phyloP scores from a whole-genome alignment of 64 coral and sea anemone species.

The Actinia tenebrosa region DNA sequence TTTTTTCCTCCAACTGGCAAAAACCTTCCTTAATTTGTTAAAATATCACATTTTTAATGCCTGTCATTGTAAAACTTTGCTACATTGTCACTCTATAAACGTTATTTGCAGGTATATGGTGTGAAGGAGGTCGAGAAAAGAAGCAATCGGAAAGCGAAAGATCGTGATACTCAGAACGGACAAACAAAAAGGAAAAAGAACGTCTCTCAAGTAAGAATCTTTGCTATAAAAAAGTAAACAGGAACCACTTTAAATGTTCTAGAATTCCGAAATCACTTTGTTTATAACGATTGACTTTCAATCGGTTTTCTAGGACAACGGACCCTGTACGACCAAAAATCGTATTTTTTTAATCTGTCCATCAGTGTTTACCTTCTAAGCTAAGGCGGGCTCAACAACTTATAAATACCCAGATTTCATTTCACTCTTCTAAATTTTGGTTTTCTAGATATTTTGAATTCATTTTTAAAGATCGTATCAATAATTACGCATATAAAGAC shows the following conservation, averaged over 20 bases:
- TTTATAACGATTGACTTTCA: conserved; percentile 3
- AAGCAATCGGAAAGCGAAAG: conserved; percentile 43
- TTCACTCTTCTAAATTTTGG: neutral
- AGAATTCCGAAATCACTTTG: conserved; percentile 17
- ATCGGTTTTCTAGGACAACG: neutral
- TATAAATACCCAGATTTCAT: neutral
- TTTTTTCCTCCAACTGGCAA: neutral
- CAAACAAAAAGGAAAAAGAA: conserved; percentile 31
- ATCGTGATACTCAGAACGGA: conserved; percentile 27
- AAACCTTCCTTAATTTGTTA: neutral
- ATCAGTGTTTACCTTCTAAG: neutral
- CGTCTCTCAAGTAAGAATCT: neutral
- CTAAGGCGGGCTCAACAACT: neutral
- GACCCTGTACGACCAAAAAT: neutral
- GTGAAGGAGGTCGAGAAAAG: conserved; percentile 45
- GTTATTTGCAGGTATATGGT: conserved; percentile 2
- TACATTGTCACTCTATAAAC: neutral
- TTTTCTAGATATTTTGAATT: neutral
- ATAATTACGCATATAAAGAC: too few relatives aligned
- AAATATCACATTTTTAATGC: neutral
- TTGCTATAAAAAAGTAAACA: neutral
- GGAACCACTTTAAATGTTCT: neutral
- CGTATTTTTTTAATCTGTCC: neutral
- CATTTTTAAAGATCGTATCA: neutral
- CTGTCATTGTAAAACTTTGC: neutral